These are phyloP conservation scores for Pelusios castaneus DNA, from an alignment of 2,113 vertebrate species.

Conservation along the genomic window DNA sequence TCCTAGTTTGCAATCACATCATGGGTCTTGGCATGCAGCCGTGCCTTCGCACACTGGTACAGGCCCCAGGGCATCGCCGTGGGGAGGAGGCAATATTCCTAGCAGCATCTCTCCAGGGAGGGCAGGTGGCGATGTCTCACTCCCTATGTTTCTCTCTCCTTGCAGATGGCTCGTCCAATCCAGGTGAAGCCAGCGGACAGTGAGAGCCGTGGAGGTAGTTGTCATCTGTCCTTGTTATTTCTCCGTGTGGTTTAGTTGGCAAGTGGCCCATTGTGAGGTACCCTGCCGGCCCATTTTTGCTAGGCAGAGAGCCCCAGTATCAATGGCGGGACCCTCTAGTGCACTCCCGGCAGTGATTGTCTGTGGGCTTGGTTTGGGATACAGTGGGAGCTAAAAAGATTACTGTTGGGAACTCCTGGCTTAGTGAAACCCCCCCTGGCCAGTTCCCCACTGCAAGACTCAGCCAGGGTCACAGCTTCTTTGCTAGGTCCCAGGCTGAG, in stretches of 20 bases:
- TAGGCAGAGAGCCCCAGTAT: background rate
- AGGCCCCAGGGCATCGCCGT: background rate
- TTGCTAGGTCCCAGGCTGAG: background rate
- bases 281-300: background rate
- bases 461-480: too few relatives aligned
- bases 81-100: background rate
- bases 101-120: background rate
- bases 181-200: conserved; percentile 95
- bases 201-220: conserved; percentile 97
- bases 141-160: background rate
- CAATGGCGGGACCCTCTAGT: background rate
- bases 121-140: background rate
- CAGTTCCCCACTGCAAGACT: background rate
- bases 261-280: background rate
- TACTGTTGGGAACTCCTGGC: background rate
- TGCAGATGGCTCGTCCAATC: conserved; percentile 85
- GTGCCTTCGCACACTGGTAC: too few relatives aligned
- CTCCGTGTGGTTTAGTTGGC: background rate
- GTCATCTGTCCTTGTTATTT: conserved; percentile 71
- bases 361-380: background rate
- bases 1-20: background rate
- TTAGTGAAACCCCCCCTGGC: background rate
- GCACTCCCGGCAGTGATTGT: rapidly evolving
- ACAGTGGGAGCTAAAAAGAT: background rate
- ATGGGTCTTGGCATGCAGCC: background rate